Base-by-base conservation (phyloP, 2,888 invertebrate genomes). In the Plutella xylostella region DNA sequence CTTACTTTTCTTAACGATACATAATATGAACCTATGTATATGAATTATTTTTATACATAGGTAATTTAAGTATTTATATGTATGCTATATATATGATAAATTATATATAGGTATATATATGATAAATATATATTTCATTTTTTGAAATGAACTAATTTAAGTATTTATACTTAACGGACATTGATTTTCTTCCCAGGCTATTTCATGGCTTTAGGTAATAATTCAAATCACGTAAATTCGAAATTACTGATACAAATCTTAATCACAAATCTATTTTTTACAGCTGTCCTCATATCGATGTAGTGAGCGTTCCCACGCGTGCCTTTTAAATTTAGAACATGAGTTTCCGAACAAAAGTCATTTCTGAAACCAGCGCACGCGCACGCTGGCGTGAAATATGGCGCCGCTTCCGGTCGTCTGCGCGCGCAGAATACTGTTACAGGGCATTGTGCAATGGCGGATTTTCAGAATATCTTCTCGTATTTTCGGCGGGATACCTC, bases 281-380 rank as follows among this genome's bases (percentile, higher is more conserved):
- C 35, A 15, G n/a, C 19, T 18, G 35, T 12, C 35, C 35, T 15
- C 35, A 19, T 7, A 4, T 11, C 18, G 34, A 35, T 40, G 43
- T n/a, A n/a, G n/a, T 43, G 43, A 43, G 15, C 30, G 40, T 43
- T 43, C 46, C 43, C 46, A 47, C 46, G 46, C 46, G 35, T 15
- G 31, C 25, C 20, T 25, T 39, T 40, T 47, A 41, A 41, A 45
- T 42, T 42, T 42, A 47, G 47, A 35, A 38, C 33, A 42, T 21
- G 34, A 21, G 15, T 25, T 20, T 35, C 25, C 18, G 12, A 43
- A 41, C 31, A 41, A 41, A 30, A 28, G 31, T 18, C 21, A 12
- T 41, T 30, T 30, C 19, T 11, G 21, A 55, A 61, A 54, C 43
- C 61, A 48, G 53, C 53, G 54, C 62, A 61, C 57, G 58, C 57